Evolutionary conservation across 1,140 invertebrate species (phyloP).

Genomic region (Thrips palmi): DNA sequence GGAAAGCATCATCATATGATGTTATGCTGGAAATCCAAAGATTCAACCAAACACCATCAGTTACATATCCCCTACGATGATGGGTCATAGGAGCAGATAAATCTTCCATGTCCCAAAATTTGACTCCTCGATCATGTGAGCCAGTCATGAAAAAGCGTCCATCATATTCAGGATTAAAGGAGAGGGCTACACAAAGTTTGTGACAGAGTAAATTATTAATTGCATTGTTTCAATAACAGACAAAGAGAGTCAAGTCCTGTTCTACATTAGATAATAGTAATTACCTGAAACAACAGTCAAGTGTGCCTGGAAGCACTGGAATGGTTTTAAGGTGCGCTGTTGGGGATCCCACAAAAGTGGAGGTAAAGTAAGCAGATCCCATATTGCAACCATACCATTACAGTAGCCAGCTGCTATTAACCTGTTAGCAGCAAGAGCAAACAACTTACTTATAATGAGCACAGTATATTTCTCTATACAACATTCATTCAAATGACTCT

Average conservation of each 20-base stretch:
- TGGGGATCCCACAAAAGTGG: slow-evolving; percentile 22
- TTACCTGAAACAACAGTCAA: slow-evolving; percentile 23
- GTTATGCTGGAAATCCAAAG: slow-evolving; percentile 19
- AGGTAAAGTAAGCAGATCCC: slow-evolving; percentile 31
- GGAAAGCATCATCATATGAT: slow-evolving; percentile 24
- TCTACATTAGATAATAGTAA: too few species aligned
- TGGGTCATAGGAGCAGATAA: slow-evolving; percentile 14
- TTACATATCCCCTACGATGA: slow-evolving; percentile 13
- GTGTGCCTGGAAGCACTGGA: slow-evolving; percentile 27
- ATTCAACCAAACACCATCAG: slow-evolving; percentile 17
- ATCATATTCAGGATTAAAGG: slow-evolving; percentile 22
- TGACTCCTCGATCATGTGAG: slow-evolving; percentile 26
- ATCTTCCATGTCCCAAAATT: slow-evolving; percentile 30
- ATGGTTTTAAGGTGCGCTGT: slow-evolving; percentile 21
- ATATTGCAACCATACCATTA: slow-evolving; percentile 39
- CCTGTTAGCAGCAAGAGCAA: slow-evolving; percentile 14
- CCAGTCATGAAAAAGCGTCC: slow-evolving; percentile 24
- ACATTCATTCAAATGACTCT: slow-evolving; percentile 2
- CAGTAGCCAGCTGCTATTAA: slow-evolving; percentile 39
- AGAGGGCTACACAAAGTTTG: slow-evolving; percentile 18
- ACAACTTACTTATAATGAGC: neutral
- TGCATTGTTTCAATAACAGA: too few species aligned
- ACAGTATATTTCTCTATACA: neutral
- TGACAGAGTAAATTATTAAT: neutral
- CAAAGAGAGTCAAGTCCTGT: too few species aligned